These are phyloP conservation scores for Rhingia rostrata DNA, from an alignment of 2,888 invertebrate genomes.

Conservation along the genomic window DNA sequence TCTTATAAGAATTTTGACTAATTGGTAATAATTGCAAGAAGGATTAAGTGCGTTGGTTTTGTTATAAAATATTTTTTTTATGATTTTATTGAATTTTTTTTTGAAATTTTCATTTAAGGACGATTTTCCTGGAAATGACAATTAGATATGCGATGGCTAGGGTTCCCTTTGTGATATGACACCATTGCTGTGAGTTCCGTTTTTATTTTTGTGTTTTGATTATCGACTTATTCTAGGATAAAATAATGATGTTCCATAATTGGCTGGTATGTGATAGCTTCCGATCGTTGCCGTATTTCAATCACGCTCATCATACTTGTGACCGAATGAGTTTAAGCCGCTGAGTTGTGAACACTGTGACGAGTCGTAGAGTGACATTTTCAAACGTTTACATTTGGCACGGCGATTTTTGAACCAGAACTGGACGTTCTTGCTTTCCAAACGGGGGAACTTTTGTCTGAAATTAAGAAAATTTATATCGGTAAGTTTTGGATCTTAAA, in stretches of 20 bases:
- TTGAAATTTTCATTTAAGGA: conserved; percentile 24
- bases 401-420: conserved; percentile 99
- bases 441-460: conserved; percentile 98
- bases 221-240: conserved; percentile 60
- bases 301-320: conserved; percentile 82
- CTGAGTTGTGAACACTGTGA: conserved; percentile 81
- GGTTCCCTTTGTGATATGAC: conserved; percentile 47
- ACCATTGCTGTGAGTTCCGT: conserved; percentile 18
- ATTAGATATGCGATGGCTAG: conserved; percentile 16
- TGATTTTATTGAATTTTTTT: background rate
- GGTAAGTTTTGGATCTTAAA: background rate
- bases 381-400: conserved; percentile 98
- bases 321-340: conserved; percentile 81
- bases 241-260: conserved; percentile 51
- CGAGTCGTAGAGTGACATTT: conserved; percentile 92
- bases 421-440: conserved; percentile 99
- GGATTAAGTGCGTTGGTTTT: conserved; percentile 67
- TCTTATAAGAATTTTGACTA: conserved; percentile 64
- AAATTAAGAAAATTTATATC: background rate
- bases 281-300: conserved; percentile 75
- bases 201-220: conserved; percentile 10
- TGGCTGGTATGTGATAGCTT: conserved; percentile 38
- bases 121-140: conserved; percentile 5
- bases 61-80: conserved; percentile 35
- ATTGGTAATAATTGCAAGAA: conserved; percentile 63